phyloP scores from a whole-genome alignment of 2,797 vertebrate species.

The Macrochelys suwanniensis region DNA sequence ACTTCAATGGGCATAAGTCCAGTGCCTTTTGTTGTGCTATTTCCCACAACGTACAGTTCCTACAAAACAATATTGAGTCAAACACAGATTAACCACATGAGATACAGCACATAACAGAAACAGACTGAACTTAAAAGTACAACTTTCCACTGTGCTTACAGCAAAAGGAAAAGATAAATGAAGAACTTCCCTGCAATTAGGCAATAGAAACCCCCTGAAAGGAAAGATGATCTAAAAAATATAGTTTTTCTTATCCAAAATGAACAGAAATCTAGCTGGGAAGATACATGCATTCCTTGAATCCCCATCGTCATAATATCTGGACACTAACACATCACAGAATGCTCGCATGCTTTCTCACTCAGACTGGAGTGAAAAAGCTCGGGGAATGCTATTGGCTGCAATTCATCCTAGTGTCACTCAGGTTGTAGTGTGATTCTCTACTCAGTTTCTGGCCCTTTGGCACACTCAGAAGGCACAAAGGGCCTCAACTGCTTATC shows the following conservation, averaged over 20 bases:
- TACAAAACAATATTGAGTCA: constrained; percentile 5
- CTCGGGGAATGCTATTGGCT: background rate
- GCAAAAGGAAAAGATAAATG: constrained; percentile 13
- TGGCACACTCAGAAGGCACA: background rate
- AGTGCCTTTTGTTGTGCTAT: constrained; percentile 59
- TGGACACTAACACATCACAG: background rate
- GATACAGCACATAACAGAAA: background rate
- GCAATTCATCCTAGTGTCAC: background rate
- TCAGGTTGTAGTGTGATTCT: background rate
- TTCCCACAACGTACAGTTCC: constrained; percentile 43
- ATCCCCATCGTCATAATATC: background rate
- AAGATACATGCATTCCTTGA: background rate
- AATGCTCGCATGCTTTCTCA: background rate
- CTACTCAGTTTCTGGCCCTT: background rate
- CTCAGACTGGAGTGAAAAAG: constrained; percentile 10
- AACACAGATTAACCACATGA: constrained; percentile 21
- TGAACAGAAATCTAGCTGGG: background rate
- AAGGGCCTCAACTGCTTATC: background rate
- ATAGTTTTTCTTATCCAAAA: background rate
- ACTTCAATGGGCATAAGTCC: constrained; percentile 46
- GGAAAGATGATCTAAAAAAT: constrained; percentile 16
- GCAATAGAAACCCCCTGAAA: background rate
- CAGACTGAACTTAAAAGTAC: background rate
- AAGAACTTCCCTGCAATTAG: background rate
- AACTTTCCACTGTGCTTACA: background rate